These are phyloP conservation scores for Bradypus variegatus DNA, from an alignment of 2,797 vertebrate genomes.

Conservation along the genomic window DNA sequence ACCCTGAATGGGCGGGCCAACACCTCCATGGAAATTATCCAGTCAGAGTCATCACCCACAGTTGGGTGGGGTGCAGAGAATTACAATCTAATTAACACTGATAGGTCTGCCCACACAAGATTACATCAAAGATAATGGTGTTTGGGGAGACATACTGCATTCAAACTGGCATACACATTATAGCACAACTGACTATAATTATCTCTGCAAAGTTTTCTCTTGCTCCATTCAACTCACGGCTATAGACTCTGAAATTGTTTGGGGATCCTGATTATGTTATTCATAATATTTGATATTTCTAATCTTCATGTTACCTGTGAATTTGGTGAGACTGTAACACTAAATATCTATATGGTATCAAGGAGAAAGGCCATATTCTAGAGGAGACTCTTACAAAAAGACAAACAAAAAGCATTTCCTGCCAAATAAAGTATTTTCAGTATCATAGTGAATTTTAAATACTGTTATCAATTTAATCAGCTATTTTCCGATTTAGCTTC, in stretches of 20 bases:
- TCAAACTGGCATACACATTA: too few relatives aligned
- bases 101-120: too few relatives aligned
- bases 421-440: neutral
- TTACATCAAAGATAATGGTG: too few relatives aligned
- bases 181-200: neutral
- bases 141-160: too few relatives aligned
- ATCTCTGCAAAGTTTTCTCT: neutral
- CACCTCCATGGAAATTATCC: too few relatives aligned
- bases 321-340: neutral
- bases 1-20: too few relatives aligned
- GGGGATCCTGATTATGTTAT: neutral
- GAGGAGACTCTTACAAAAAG: neutral
- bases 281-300: neutral
- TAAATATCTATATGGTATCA: neutral
- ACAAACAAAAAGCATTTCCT: too few relatives aligned
- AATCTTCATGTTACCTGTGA: neutral
- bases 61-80: too few relatives aligned
- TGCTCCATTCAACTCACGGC: too few relatives aligned
- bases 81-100: too few relatives aligned
- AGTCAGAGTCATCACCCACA: too few relatives aligned
- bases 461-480: neutral
- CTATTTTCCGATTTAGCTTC: neutral
- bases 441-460: too few relatives aligned
- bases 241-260: neutral
- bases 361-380: accelerated